Evolutionary conservation across 2,888 invertebrate species (phyloP).

Genomic region (Drosophila sordidula): DNA sequence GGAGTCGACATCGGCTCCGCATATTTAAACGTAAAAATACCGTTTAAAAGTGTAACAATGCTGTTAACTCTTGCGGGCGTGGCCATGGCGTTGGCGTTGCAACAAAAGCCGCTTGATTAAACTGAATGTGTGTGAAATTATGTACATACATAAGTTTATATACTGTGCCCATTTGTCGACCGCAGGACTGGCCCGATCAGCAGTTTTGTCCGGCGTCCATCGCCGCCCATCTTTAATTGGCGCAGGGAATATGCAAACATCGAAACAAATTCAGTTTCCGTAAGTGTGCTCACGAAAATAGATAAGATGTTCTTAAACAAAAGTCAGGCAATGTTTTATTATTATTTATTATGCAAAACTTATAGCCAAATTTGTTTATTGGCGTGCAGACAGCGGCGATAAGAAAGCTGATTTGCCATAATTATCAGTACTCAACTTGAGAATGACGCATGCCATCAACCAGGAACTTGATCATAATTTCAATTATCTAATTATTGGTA

Average conservation of each 20-base stretch:
- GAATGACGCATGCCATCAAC: no score
- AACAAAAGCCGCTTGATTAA: conserved; percentile 75
- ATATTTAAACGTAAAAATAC: conserved; percentile 69
- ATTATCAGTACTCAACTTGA: background rate
- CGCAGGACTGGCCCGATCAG: no score
- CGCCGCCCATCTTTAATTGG: no score
- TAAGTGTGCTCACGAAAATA: background rate
- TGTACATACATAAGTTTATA: no score
- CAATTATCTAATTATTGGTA: no score
- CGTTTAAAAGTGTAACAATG: conserved; percentile 78
- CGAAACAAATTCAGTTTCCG: background rate
- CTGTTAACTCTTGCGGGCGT: conserved; percentile 57
- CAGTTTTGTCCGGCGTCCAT: no score
- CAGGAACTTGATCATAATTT: no score
- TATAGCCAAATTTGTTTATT: background rate
- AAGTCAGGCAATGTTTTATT: no score
- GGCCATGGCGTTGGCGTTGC: conserved; percentile 21
- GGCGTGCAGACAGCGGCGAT: background rate
- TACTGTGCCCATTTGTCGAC: no score
- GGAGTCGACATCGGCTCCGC: conserved; percentile 40
- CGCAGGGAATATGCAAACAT: background rate
- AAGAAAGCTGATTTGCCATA: background rate
- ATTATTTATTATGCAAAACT: no score
- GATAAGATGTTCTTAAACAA: background rate
- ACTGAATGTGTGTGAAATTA: conserved; percentile 8